A percentile compares a stretch with the other conserved stretches of the same genome.
Conservation (phyloP, 1,140 invertebrate genomes). For the Drosophila kepulauana region DNA sequence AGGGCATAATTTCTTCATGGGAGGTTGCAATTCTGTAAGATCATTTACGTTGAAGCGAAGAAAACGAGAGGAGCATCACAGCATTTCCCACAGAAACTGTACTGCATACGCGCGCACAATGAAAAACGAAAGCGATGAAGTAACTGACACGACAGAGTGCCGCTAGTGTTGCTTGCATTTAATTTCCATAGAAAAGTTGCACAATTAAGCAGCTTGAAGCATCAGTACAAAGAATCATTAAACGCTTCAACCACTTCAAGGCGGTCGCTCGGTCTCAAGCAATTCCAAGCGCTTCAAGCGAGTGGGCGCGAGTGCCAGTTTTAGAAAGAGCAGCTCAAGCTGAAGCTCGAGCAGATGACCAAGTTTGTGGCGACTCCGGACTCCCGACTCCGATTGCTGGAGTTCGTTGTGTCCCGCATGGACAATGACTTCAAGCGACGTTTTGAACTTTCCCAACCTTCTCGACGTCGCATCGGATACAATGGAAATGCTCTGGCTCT, state of each 20-base stretch:
- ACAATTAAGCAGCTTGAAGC: slow-evolving; percentile 75
- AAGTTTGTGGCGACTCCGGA: slow-evolving; percentile 2
- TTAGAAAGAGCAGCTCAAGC: neutral
- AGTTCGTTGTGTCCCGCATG: slow-evolving; percentile 60
- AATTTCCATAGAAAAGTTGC: slow-evolving; percentile 81
- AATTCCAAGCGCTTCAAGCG: slow-evolving; percentile 15
- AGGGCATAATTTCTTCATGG: neutral
- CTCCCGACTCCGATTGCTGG: slow-evolving; percentile 13
- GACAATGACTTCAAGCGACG: slow-evolving; percentile 59
- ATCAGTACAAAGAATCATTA: slow-evolving; percentile 64
- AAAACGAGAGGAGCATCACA: slow-evolving; percentile 35
- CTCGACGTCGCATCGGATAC: slow-evolving; percentile 30
- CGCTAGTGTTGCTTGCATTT: slow-evolving; percentile 47
- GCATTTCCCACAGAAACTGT: slow-evolving; percentile 44
- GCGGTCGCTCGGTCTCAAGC: slow-evolving; percentile 27
- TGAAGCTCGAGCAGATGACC: slow-evolving; percentile 30
- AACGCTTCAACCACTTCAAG: slow-evolving; percentile 46
- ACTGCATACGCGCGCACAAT: slow-evolving; percentile 27
- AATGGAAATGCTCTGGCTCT: slow-evolving; percentile 70
- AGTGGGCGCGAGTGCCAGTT: slow-evolving; percentile 75
- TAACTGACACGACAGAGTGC: slow-evolving; percentile 54
- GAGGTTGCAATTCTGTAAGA: neutral
- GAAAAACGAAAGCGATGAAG: slow-evolving; percentile 82
- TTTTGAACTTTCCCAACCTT: slow-evolving; percentile 72
- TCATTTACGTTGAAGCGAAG: neutral